Conservation (phyloP, 2,797 vertebrate genomes). For the Falco berigora region DNA sequence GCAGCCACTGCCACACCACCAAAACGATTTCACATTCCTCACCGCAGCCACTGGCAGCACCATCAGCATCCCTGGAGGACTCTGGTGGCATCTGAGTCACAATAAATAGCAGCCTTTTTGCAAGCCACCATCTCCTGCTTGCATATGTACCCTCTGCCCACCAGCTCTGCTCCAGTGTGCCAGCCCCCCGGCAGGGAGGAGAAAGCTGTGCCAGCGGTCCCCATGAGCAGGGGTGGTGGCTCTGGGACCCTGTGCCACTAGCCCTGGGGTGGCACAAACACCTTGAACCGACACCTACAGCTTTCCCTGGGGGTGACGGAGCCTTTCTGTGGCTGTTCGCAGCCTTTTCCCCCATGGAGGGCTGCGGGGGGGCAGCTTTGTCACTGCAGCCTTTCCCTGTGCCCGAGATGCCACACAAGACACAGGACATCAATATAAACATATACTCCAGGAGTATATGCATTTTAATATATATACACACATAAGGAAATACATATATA, state of each 20-base stretch:
- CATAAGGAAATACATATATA: neutral
- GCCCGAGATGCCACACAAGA: neutral
- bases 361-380: neutral
- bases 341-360: neutral
- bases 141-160: neutral
- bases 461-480: neutral
- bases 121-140: neutral
- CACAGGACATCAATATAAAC: neutral
- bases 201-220: neutral
- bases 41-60: accelerated
- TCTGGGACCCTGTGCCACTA: neutral
- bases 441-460: neutral
- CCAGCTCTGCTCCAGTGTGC: neutral
- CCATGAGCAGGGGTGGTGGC: neutral
- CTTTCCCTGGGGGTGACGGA: neutral
- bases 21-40: neutral
- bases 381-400: neutral
- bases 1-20: neutral
- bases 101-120: neutral
- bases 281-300: neutral
- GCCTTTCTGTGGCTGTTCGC: neutral
- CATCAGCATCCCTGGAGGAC: neutral
- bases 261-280: neutral
- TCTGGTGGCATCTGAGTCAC: neutral
- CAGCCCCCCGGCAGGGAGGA: neutral